Evolutionary conservation across 2,797 vertebrate genomes (phyloP), one percentile per base, ranked within the genome.

Genomic region (Melanotaenia boesemani): DNA sequence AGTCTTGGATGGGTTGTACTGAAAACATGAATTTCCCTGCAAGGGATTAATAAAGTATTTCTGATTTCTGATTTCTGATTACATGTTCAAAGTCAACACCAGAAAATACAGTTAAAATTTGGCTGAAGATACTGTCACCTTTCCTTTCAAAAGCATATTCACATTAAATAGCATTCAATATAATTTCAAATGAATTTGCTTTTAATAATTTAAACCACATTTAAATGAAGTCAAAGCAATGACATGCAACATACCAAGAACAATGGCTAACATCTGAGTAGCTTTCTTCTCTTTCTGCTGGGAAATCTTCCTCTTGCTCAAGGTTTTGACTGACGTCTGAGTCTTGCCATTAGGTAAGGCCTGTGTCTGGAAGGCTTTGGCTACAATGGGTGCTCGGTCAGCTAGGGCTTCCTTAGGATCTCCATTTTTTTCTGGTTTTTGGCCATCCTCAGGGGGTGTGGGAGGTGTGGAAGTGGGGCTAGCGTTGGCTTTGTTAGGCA

Each of bases 281-380:
- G 98, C 98, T 84, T 99, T 99, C 89, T 98, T 99, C 88, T 99
- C 98, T 88, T 99, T 99, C 91, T 99, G 98, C 82, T 99, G 98
- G 2, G 97, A 98, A 77, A 99, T 94, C 88, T 99, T 99, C 81
- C 97, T 96, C 88, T 97, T 97, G 93, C 95, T 98, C 77, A 98
- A 86, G 39, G 92, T 94, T 94, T 97, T 99, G 77, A 99, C 92
- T 1, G 96, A 97, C 44, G 96, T 97, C 91, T 96, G 96, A 52
- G 95, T 96, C 92, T 98, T 98, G 86, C 97, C 97, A 4, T 97
- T 98, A 74, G 97, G 96, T 93, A 99, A 94, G 61, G 97, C 91
- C 88, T 98, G 97, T 30, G 96, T 97, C 94, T 98, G 97, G 75
- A 98, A 98, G 77, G 94, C 91, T 93, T 95, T 98, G 84, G 95